Percentiles rank a stretch among this genome's conserved stretches.
Conservation (phyloP, 2,888 invertebrate genomes). For the Drosophila sordidula region DNA sequence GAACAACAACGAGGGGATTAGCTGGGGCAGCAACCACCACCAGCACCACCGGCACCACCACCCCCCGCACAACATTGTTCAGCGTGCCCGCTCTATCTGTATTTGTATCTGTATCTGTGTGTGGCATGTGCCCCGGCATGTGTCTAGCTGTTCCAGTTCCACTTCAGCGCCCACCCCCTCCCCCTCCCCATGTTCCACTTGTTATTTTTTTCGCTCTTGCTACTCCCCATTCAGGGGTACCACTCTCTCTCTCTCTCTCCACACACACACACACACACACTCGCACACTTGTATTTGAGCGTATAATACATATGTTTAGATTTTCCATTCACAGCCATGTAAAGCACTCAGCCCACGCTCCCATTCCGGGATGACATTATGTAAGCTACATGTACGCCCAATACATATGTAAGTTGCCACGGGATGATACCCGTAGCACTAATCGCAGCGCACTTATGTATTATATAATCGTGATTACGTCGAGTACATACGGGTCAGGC, state of each 20-base stretch:
- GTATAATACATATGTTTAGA: constrained; percentile 79
- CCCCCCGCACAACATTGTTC: constrained; percentile 37
- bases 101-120: constrained; percentile 28
- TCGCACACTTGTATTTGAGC: constrained; percentile 17
- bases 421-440: constrained; percentile 12
- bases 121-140: constrained; percentile 49
- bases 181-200: constrained; percentile 31
- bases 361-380: constrained; percentile 54
- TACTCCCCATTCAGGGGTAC: constrained; percentile 57
- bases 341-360: constrained; percentile 42
- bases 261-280: constrained; percentile 25
- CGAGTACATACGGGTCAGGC: neutral
- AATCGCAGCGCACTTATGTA: constrained; percentile 34
- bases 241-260: constrained; percentile 3
- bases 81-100: constrained; percentile 10
- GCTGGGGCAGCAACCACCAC: constrained; percentile 46
- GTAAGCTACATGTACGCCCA: constrained; percentile 43
- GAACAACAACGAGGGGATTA: constrained; percentile 30
- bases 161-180: constrained; percentile 8
- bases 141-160: constrained; percentile 51
- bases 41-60: neutral
- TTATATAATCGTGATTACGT: constrained; percentile 19
- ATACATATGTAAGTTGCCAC: constrained; percentile 23
- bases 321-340: constrained; percentile 71
- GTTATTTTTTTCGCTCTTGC: constrained; percentile 29